phyloP scores from a whole-genome alignment of 1,140 invertebrate species.

The Paramacrobiotus metropolitanus region DNA sequence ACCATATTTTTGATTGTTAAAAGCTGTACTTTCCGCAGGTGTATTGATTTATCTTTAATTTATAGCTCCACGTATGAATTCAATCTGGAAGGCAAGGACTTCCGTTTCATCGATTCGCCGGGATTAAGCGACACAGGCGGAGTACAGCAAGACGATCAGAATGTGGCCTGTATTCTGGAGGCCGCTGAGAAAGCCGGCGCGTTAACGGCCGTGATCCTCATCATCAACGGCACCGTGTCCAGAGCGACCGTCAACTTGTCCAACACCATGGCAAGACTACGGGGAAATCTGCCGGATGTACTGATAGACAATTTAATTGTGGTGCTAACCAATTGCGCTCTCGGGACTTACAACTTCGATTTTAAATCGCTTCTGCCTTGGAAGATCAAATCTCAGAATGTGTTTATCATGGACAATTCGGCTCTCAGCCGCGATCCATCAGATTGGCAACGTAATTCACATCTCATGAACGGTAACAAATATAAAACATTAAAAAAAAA shows the following conservation, averaged over 20 bases:
- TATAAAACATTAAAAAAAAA: too few relatives aligned
- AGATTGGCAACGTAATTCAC: background rate
- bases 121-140: conserved; percentile 18
- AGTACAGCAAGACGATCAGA: conserved; percentile 14
- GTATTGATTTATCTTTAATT: background rate
- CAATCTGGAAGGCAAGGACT: conserved; percentile 2
- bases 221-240: background rate
- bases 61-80: too few relatives aligned
- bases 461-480: too few relatives aligned
- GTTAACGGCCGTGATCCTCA: background rate
- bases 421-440: background rate
- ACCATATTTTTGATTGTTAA: background rate
- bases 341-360: background rate
- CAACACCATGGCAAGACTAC: background rate
- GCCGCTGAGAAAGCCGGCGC: background rate
- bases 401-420: background rate
- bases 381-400: background rate
- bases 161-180: conserved; percentile 15
- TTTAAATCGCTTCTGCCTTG: background rate
- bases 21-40: background rate
- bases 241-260: background rate
- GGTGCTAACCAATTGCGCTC: background rate
- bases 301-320: background rate
- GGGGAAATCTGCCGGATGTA: background rate
- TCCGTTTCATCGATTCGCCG: conserved; percentile 17